Conservation (phyloP, 1,140 invertebrate genomes). For the Drosophila rhopaloa region DNA sequence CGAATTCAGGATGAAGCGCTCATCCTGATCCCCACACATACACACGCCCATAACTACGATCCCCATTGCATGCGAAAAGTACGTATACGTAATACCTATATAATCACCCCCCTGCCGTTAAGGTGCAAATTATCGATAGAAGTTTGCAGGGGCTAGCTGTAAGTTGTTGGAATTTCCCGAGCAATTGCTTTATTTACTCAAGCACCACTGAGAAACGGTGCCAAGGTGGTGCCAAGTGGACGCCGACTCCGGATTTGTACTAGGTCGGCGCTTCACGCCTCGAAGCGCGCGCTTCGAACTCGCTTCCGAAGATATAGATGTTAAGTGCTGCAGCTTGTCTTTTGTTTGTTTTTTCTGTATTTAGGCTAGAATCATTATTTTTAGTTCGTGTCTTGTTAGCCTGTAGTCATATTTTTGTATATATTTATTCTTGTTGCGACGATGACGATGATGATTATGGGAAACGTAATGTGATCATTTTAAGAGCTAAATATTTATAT, state of each 20-base stretch:
- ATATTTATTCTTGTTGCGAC: slow-evolving; percentile 79
- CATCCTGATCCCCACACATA: slow-evolving; percentile 48
- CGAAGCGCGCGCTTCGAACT: slow-evolving; percentile 48
- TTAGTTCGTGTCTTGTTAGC: slow-evolving; percentile 59
- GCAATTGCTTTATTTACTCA: slow-evolving; percentile 51
- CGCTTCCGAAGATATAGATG: slow-evolving; percentile 34
- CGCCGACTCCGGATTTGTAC: slow-evolving; percentile 36
- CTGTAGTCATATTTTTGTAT: slow-evolving; percentile 66
- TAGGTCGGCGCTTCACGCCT: slow-evolving; percentile 56
- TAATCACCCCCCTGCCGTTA: slow-evolving; percentile 30
- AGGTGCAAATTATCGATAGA: slow-evolving; percentile 52
- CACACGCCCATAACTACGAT: slow-evolving; percentile 49
- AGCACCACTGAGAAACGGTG: slow-evolving; percentile 42
- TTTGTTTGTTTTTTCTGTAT: slow-evolving; percentile 52
- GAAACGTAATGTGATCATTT: slow-evolving; percentile 81
- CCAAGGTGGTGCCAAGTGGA: slow-evolving; percentile 67
- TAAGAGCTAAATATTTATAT: slow-evolving; percentile 78
- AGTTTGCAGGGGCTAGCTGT: slow-evolving; percentile 64
- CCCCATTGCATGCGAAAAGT: slow-evolving; percentile 65
- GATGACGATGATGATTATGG: slow-evolving; percentile 70
- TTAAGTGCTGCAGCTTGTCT: slow-evolving; percentile 72
- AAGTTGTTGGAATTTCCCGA: slow-evolving; percentile 72
- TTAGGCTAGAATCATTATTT: slow-evolving; percentile 49
- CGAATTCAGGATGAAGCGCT: slow-evolving; percentile 68
- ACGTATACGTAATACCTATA: slow-evolving; percentile 48